Evolutionary conservation across 2,888 invertebrate genomes (phyloP).

Genomic region (Leucophora obtusa): DNA sequence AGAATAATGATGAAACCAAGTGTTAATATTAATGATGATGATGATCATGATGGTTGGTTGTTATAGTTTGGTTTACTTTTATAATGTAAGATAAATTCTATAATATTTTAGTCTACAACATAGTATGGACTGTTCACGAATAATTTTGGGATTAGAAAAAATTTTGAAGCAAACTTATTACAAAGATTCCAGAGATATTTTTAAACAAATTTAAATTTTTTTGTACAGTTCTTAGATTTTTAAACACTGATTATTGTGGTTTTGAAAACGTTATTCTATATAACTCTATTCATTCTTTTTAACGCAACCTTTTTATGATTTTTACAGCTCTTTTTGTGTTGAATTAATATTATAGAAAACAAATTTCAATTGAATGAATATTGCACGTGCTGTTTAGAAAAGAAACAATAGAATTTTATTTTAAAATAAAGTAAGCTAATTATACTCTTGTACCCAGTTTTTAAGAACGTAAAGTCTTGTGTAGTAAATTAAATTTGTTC

Average conservation of each 20-base stretch:
- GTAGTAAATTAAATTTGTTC: too few relatives aligned
- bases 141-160: too few relatives aligned
- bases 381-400: too few relatives aligned
- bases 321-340: not conserved
- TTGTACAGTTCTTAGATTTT: not conserved
- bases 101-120: not conserved
- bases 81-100: not conserved
- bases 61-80: not conserved
- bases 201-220: too few relatives aligned
- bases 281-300: not conserved
- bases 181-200: too few relatives aligned
- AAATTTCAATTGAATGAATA: too few relatives aligned
- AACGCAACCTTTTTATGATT: not conserved
- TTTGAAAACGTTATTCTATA: not conserved
- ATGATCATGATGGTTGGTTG: not conserved
- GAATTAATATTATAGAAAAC: too few relatives aligned
- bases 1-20: conserved; percentile 6
- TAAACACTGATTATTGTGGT: conserved; percentile 2
- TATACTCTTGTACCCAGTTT: too few relatives aligned
- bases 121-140: not conserved
- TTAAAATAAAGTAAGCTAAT: too few relatives aligned
- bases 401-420: too few relatives aligned
- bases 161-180: too few relatives aligned
- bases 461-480: too few relatives aligned
- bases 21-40: conserved; percentile 10